These are phyloP conservation scores for Tychaedon coryphoeus DNA, from an alignment of 2,113 vertebrate species.

Conservation along the genomic window DNA sequence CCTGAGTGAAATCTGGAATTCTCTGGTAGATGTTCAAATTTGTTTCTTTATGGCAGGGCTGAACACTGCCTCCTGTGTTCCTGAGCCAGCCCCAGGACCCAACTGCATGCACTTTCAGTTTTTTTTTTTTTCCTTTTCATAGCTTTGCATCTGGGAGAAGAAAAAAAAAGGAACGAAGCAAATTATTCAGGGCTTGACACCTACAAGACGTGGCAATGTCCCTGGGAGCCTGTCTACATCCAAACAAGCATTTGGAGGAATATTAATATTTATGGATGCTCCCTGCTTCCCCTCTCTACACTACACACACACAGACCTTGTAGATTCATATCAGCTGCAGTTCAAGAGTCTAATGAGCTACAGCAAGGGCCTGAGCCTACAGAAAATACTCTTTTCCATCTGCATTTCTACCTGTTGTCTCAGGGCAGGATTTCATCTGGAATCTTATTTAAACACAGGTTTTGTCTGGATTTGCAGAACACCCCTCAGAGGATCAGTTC, in stretches of 20 bases:
- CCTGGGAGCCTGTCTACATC: not conserved
- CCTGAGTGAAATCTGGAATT: conserved; percentile 45
- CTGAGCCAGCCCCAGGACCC: not conserved
- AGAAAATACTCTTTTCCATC: not conserved
- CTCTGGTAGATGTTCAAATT: not conserved
- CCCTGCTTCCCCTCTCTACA: not conserved
- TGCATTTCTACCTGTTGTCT: not conserved
- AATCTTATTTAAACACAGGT: not conserved
- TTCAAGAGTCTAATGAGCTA: not conserved
- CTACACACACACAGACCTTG: not conserved
- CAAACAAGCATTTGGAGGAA: not conserved
- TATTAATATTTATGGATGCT: not conserved
- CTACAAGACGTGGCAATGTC: not conserved
- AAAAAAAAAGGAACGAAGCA: not conserved
- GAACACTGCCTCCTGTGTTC: conserved; percentile 44
- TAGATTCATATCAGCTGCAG: not conserved
- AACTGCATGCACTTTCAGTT: not conserved
- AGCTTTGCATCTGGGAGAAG: not conserved
- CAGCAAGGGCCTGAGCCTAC: not conserved
- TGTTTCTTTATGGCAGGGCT: not conserved
- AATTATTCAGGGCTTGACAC: not conserved
- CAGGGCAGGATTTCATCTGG: not conserved
- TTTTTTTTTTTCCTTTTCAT: not conserved
- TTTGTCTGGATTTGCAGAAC: not conserved
- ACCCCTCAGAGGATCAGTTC: not conserved